Percentiles rank a stretch among this genome's conserved stretches.
phyloP scores from a whole-genome alignment of 2,888 invertebrate genomes.

The Oscheius sp. region DNA sequence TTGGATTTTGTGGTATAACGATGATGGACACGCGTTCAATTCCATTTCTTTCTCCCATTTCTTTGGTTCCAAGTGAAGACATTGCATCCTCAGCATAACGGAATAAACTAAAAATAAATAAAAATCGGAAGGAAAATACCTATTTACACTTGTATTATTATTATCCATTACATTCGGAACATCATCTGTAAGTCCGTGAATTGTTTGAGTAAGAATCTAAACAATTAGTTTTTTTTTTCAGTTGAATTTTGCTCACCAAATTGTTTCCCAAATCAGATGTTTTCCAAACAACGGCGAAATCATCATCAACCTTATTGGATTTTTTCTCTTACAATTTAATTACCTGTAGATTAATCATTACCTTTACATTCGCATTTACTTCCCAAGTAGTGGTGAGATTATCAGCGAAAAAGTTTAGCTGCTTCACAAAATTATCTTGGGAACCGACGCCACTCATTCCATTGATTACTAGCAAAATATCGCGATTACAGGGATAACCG shows the following conservation, averaged over 20 bases:
- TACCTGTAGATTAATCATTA: slow-evolving; percentile 54
- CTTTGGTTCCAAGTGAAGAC: slow-evolving; percentile 24
- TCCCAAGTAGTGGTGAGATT: slow-evolving; percentile 50
- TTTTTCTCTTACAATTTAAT: background rate
- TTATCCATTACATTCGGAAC: slow-evolving; percentile 47
- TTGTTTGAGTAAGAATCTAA: slow-evolving; percentile 34
- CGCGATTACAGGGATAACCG: slow-evolving; percentile 52
- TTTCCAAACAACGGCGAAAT: slow-evolving; percentile 37
- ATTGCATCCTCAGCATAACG: slow-evolving; percentile 46
- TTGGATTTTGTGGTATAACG: slow-evolving; percentile 49
- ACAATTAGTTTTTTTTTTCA: too few species aligned
- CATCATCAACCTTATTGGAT: slow-evolving; percentile 19
- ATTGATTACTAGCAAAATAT: slow-evolving; percentile 53
- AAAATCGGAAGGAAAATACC: slow-evolving; percentile 13
- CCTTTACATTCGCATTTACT: slow-evolving; percentile 50
- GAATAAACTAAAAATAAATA: slow-evolving; percentile 43
- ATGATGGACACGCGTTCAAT: slow-evolving; percentile 51
- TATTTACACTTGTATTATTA: slow-evolving; percentile 49
- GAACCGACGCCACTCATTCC: slow-evolving; percentile 47
- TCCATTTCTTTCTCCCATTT: slow-evolving; percentile 30
- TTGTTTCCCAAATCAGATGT: slow-evolving; percentile 15
- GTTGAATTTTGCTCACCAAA: too few species aligned
- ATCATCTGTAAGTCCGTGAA: slow-evolving; percentile 41
- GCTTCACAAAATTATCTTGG: slow-evolving; percentile 47
- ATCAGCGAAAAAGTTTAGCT: slow-evolving; percentile 52